Percentiles rank a stretch among this genome's conserved stretches.
These are phyloP conservation scores for Dinocampus coccinellae DNA, from an alignment of 2,888 invertebrate species.

Conservation along the genomic window DNA sequence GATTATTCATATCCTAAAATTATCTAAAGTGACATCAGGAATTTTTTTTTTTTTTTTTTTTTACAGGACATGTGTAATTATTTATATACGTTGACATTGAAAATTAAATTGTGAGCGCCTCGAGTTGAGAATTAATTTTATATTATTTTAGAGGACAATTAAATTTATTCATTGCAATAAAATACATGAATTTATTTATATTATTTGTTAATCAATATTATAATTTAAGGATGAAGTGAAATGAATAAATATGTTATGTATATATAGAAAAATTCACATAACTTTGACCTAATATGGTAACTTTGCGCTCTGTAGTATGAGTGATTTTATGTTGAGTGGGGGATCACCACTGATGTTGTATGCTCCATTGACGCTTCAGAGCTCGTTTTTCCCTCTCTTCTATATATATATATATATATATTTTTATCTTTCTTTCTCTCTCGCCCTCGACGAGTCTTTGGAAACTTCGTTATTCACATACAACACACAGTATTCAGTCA, in stretches of 20 bases:
- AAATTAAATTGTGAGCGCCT: background rate
- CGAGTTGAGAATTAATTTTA: background rate
- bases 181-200: too few relatives aligned
- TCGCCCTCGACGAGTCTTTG: background rate
- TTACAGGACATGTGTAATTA: background rate
- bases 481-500: constrained; percentile 60
- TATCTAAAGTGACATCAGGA: background rate
- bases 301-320: constrained; percentile 39
- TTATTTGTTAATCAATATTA: too few relatives aligned
- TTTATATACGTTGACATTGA: background rate
- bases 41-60: too few relatives aligned
- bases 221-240: background rate
- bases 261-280: constrained; percentile 65
- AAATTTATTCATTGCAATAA: too few relatives aligned
- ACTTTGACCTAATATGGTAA: constrained; percentile 69
- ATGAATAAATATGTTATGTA: constrained; percentile 39
- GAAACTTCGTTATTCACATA: background rate
- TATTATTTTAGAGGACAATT: background rate
- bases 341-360: constrained; percentile 41
- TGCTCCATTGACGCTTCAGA: constrained; percentile 48
- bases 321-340: constrained; percentile 29
- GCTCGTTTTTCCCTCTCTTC: constrained; percentile 36
- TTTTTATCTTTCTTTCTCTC: background rate
- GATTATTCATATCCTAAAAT: background rate
- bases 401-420: too few relatives aligned